Evolutionary conservation across 2,797 vertebrate genomes (phyloP).

Genomic region (Eutrigla gurnardus): DNA sequence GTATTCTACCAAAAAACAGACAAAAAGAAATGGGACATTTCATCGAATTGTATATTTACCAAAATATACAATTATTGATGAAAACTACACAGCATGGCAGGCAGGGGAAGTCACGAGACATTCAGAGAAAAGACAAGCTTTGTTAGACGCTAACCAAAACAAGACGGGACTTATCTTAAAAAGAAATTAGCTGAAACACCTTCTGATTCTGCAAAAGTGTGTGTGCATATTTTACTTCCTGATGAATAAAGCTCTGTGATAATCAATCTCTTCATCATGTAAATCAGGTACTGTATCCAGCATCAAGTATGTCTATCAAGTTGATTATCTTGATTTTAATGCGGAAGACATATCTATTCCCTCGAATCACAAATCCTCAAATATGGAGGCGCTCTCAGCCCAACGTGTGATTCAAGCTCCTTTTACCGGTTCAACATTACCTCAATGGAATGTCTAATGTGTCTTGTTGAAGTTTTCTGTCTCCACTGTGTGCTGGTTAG

Average conservation of each 20-base stretch:
- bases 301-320: slow-evolving; percentile 45
- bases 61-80: too few species aligned
- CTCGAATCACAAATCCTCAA: slow-evolving; percentile 14
- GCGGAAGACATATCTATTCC: slow-evolving; percentile 10
- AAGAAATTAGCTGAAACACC: slow-evolving; percentile 15
- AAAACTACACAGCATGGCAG: too few species aligned
- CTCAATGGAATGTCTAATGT: neutral
- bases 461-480: neutral
- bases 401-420: slow-evolving; percentile 1
- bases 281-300: slow-evolving; percentile 59
- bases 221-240: slow-evolving; percentile 48
- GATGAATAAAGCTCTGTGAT: slow-evolving; percentile 47
- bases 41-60: too few species aligned
- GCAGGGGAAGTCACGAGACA: too few species aligned
- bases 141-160: slow-evolving; percentile 1
- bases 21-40: too few species aligned
- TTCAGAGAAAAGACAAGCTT: neutral
- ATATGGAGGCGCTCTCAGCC: neutral
- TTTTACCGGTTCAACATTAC: slow-evolving; percentile 19
- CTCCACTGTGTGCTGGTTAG: neutral
- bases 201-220: slow-evolving; percentile 35
- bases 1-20: neutral
- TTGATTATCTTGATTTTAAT: slow-evolving; percentile 62
- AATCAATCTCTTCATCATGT: slow-evolving; percentile 66
- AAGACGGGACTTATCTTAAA: slow-evolving; percentile 1